Base-by-base conservation (phyloP, 2,888 invertebrate species). In the Tipula helvola region DNA sequence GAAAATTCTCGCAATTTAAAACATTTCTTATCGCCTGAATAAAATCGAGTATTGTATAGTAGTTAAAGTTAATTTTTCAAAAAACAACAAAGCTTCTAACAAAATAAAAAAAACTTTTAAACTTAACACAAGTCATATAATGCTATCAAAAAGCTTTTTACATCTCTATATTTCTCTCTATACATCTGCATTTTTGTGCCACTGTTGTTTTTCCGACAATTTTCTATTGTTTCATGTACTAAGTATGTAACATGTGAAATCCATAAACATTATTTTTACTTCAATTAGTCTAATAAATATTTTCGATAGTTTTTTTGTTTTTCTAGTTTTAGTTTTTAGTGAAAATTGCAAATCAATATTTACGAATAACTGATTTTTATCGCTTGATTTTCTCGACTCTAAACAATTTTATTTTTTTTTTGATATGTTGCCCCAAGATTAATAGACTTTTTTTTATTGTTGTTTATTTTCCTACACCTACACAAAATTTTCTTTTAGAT, bases 401-500 rank as follows among this genome's bases (percentile, higher is more conserved):
- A 71, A 52, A n/a, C n/a, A 12, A 36, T 71, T 71, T 16, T 71
- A 36, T 83, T 83, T 85, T 85, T 5, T 39, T 39, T 5, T 39
- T 39, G 39, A 39, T 36, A 12, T 41, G 42, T 41, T 85, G 18
- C 2, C 42, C 8, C 85, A 18, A 5, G 10, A 42, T 42, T 42
- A 71, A 71, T 71, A 41, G 18, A 16, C 44, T 44, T 41, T 28
- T 16, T 42, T 85, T 2, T 28, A 28, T 10, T 85, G 36, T 36
- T 39, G 7, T 85, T 42, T 44, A 3, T 85, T 18, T 42, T 16
- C 71, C 28, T 10, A n/a, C 39, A 85, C 39, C 39, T 39, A 16
- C 13, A 41, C 36, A 36, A 28, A 36, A 16, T 41, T 85, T 83
- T 83, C 36, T 36, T 86, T 36, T 90, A 95, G 95, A 95, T 92